Evolutionary conservation across 2,113 vertebrate species (phyloP).

Genomic region (Cochlearius cochlearius): DNA sequence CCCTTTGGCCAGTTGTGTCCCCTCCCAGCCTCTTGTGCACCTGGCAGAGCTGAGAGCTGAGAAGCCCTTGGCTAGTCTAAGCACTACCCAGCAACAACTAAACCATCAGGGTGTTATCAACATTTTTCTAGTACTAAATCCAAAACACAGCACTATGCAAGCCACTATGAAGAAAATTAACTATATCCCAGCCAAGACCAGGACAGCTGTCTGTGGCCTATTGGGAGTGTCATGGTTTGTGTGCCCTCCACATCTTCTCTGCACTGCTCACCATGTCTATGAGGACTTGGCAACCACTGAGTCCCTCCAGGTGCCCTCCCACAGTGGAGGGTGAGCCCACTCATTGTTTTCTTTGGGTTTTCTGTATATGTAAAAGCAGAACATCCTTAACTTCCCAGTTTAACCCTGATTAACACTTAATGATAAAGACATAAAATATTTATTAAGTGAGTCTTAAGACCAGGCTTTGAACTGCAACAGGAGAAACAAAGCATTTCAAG

Average conservation of each 20-base stretch:
- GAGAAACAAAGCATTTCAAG: neutral
- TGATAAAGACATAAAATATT: neutral
- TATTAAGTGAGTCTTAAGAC: neutral
- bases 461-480: neutral
- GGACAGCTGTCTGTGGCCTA: neutral
- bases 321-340: neutral
- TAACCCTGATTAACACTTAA: neutral
- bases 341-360: neutral
- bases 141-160: too few species aligned
- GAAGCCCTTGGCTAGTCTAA: too few species aligned
- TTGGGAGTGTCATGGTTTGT: neutral
- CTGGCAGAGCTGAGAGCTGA: too few species aligned
- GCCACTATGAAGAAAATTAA: too few species aligned
- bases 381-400: neutral
- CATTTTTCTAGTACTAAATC: too few species aligned
- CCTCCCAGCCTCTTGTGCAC: too few species aligned
- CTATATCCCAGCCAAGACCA: too few species aligned
- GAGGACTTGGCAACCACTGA: too few species aligned
- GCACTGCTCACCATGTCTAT: fast-evolving
- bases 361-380: neutral
- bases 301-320: too few species aligned
- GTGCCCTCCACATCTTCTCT: neutral
- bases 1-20: too few species aligned
- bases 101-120: too few species aligned
- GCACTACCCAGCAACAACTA: too few species aligned